phyloP scores from a whole-genome alignment of 2,888 invertebrate genomes.

The Synanthedon andrenaeformis region DNA sequence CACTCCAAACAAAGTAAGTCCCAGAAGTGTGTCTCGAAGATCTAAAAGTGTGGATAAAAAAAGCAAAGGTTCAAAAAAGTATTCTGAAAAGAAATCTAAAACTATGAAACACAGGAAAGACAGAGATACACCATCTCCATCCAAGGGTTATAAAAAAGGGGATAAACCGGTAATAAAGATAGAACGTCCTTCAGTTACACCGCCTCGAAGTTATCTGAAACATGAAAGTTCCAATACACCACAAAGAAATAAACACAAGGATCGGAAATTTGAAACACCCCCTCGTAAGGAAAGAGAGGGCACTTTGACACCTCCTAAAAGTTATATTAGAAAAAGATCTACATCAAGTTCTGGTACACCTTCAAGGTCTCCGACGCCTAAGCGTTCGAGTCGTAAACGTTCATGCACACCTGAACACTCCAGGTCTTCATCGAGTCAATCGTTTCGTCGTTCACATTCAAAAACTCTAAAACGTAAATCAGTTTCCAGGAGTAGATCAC shows the following conservation, averaged over 20 bases:
- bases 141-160: conserved; percentile 22
- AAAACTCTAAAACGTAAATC: conserved; percentile 26
- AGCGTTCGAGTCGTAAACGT: conserved; percentile 22
- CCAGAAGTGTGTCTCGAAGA: conserved; percentile 24
- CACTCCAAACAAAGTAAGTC: conserved; percentile 21
- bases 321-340: conserved; percentile 42
- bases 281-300: conserved; percentile 12
- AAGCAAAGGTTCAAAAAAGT: conserved; percentile 18
- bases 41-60: conserved; percentile 19
- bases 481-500: conserved; percentile 29
- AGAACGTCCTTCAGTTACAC: conserved; percentile 31
- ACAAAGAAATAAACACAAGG: conserved; percentile 29
- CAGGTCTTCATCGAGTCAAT: conserved; percentile 17
- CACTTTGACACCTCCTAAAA: conserved; percentile 52
- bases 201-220: conserved; percentile 29
- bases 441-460: conserved; percentile 26
- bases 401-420: conserved; percentile 19
- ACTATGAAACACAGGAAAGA: conserved; percentile 16
- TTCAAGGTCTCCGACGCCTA: conserved; percentile 27
- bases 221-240: conserved; percentile 26
- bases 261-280: conserved; percentile 21
- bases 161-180: conserved; percentile 5
- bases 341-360: conserved; percentile 37
- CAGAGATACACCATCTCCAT: conserved; percentile 28
- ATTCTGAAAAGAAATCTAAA: conserved; percentile 8